Conservation (phyloP, 2,888 invertebrate species). For the Ennomos quercinarius region DNA sequence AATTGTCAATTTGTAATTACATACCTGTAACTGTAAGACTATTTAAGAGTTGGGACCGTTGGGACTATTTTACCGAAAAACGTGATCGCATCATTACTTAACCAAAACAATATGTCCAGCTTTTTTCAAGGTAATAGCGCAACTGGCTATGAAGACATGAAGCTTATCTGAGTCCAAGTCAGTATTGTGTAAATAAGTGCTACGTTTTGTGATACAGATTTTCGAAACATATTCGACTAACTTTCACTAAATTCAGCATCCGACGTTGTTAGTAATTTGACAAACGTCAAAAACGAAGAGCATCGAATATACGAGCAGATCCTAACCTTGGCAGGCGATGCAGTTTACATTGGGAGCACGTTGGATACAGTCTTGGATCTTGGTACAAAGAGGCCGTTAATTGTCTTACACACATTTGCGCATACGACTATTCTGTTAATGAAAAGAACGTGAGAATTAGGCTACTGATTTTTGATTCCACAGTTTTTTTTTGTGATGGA, state of each 20-base stretch:
- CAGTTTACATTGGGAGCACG: constrained; percentile 37
- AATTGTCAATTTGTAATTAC: no score
- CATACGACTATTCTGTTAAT: neutral
- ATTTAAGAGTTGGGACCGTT: neutral
- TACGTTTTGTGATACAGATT: no score
- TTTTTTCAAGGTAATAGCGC: no score
- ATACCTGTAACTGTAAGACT: no score
- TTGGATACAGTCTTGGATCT: constrained; percentile 11
- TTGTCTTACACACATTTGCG: neutral
- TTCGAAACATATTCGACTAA: neutral
- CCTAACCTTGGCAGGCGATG: constrained; percentile 58
- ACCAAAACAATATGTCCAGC: no score
- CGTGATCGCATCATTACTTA: no score
- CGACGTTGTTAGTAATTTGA: constrained; percentile 51
- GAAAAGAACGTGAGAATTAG: neutral
- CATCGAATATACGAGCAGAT: constrained; percentile 37
- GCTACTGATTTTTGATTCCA: no score
- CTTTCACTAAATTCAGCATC: constrained; percentile 19
- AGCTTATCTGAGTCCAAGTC: no score
- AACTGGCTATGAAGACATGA: no score
- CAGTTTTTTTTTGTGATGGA: no score
- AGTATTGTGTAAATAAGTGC: no score
- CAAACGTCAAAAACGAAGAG: constrained; percentile 57
- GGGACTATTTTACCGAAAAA: no score
- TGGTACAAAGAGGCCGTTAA: neutral